Percentiles rank a stretch among this genome's conserved stretches.
phyloP scores from a whole-genome alignment of 1,140 invertebrate genomes.

The Pseudomyrmex pallidus region DNA sequence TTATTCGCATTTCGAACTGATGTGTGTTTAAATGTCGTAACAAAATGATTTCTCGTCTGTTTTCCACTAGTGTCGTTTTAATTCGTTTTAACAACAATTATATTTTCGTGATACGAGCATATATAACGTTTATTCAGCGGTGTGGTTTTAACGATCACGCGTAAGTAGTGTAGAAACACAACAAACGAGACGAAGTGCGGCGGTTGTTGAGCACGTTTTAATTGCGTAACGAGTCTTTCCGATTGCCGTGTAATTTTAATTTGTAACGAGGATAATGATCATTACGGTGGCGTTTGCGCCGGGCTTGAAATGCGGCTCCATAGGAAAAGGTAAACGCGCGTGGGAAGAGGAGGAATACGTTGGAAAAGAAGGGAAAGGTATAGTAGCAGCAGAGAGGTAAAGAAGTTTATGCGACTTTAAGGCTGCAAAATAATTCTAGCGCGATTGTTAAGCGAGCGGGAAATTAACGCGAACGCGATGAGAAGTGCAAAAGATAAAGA shows the following conservation, averaged over 20 bases:
- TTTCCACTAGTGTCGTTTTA: neutral
- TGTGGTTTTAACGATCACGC: slow-evolving; percentile 31
- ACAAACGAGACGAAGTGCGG: slow-evolving; percentile 1
- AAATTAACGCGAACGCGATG: slow-evolving; percentile 51
- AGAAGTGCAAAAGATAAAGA: slow-evolving; percentile 49
- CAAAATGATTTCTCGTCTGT: neutral
- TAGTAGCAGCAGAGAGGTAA: slow-evolving; percentile 20
- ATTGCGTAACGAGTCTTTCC: slow-evolving; percentile 62
- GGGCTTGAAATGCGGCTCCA: slow-evolving; percentile 30
- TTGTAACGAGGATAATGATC: slow-evolving; percentile 63
- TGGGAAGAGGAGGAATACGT: neutral
- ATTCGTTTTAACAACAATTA: slow-evolving; percentile 3
- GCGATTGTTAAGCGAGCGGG: slow-evolving; percentile 50
- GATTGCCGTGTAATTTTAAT: slow-evolving; percentile 72
- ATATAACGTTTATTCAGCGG: neutral
- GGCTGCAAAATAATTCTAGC: slow-evolving; percentile 50
- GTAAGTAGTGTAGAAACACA: slow-evolving; percentile 54
- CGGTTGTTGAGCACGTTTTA: slow-evolving; percentile 62
- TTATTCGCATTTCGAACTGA: slow-evolving; percentile 3
- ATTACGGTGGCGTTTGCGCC: slow-evolving; percentile 20
- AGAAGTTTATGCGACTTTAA: slow-evolving; percentile 59
- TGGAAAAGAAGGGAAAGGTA: slow-evolving; percentile 7
- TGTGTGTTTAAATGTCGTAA: neutral
- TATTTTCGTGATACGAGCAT: neutral
- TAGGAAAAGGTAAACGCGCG: neutral